Evolutionary conservation across 2,113 vertebrate genomes (phyloP).

Genomic region (Antigone vipio): DNA sequence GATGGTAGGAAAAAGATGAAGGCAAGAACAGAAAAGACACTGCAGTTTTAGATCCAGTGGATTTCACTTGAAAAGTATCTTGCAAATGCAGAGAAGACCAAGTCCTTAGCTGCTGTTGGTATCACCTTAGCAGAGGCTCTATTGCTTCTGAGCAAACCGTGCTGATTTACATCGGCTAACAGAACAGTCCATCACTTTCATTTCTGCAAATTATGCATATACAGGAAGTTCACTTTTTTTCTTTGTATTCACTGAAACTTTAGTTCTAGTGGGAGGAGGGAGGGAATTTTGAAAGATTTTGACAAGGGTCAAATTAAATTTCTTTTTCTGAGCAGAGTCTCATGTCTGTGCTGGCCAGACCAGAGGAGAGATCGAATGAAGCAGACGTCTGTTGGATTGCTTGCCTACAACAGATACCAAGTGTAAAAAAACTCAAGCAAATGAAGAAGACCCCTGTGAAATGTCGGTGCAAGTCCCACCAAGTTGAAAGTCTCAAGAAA

Average conservation of each 20-base stretch:
- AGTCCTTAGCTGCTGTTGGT: neutral
- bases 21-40: neutral
- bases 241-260: neutral
- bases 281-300: neutral
- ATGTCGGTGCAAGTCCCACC: neutral
- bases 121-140: neutral
- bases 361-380: neutral
- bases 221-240: neutral
- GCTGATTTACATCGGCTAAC: neutral
- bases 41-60: neutral
- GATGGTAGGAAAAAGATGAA: neutral
- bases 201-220: neutral
- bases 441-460: neutral
- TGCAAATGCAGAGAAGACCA: neutral
- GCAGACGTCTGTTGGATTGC: neutral
- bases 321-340: neutral
- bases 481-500: neutral
- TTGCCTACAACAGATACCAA: neutral
- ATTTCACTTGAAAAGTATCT: neutral
- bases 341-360: neutral
- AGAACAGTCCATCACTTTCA: neutral
- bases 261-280: neutral
- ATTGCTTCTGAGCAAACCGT: neutral
- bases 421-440: neutral
- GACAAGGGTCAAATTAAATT: neutral